A percentile compares a stretch with the other conserved stretches of the same genome.
phyloP scores from a whole-genome alignment of 2,113 vertebrate species.

The Andinoacara biseriatus region DNA sequence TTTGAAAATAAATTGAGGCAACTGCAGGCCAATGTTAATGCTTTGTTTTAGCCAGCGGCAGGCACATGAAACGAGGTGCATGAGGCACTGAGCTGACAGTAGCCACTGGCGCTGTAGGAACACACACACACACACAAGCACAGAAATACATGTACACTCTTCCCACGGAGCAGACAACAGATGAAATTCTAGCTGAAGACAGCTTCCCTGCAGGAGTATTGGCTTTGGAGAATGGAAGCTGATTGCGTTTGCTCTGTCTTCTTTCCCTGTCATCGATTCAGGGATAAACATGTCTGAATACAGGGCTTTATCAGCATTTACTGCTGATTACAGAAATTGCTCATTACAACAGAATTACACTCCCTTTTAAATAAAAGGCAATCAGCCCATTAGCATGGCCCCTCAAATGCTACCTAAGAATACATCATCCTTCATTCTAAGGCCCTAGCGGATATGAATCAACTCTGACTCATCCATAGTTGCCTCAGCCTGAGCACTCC shows the following conservation, averaged over 20 bases:
- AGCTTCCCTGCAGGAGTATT: constrained; percentile 70
- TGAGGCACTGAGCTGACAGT: constrained; percentile 71
- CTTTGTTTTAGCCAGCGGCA: constrained; percentile 75
- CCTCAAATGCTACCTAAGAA: constrained; percentile 40
- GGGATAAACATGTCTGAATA: constrained; percentile 68
- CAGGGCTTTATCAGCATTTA: constrained; percentile 58
- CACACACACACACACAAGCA: constrained; percentile 52
- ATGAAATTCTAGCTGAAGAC: constrained; percentile 72
- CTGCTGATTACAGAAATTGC: constrained; percentile 60
- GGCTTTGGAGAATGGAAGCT: constrained; percentile 70
- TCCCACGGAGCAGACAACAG: constrained; percentile 61
- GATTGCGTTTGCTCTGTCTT: constrained; percentile 69
- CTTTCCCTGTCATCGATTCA: constrained; percentile 66
- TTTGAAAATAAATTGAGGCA: constrained; percentile 73
- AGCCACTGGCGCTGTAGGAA: constrained; percentile 68
- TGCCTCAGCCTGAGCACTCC: constrained; percentile 53
- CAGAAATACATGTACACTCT: constrained; percentile 31
- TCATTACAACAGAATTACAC: constrained; percentile 46
- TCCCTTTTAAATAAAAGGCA: constrained; percentile 55
- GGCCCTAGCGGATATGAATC: constrained; percentile 50
- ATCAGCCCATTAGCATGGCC: constrained; percentile 52
- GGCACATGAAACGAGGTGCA: constrained; percentile 73
- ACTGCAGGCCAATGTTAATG: constrained; percentile 76
- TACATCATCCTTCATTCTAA: constrained; percentile 34
- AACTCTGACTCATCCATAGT: constrained; percentile 55